These are phyloP conservation scores for Penaeus indicus DNA, from an alignment of 1,140 invertebrate genomes.

Conservation along the genomic window DNA sequence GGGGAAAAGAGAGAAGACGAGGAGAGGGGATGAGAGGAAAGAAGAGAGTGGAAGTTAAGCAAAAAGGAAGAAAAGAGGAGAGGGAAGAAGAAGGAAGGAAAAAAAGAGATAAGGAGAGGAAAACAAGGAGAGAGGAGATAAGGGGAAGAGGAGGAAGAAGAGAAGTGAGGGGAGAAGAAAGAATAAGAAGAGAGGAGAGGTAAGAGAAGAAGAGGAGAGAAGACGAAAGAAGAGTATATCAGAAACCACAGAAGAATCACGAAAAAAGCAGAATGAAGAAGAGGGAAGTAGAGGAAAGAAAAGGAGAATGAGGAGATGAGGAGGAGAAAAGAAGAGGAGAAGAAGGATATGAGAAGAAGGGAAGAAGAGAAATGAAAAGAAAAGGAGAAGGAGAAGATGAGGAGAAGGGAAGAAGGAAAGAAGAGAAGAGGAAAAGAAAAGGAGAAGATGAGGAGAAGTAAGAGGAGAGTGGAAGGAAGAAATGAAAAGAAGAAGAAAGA, in stretches of 20 bases:
- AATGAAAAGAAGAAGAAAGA: too few relatives aligned
- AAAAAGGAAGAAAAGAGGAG: not conserved
- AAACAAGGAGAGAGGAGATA: not conserved
- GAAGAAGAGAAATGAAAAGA: not conserved
- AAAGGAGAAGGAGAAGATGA: too few relatives aligned
- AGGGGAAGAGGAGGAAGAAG: not conserved
- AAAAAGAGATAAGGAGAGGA: not conserved
- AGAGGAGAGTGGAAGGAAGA: too few relatives aligned
- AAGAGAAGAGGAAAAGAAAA: too few relatives aligned
- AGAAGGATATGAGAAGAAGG: not conserved
- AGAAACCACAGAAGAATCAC: too few relatives aligned
- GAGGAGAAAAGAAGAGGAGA: conserved; percentile 6
- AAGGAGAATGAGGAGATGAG: not conserved
- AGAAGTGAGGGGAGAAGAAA: not conserved
- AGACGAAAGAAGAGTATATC: not conserved
- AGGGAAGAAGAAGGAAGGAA: not conserved
- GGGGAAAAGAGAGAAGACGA: too few relatives aligned
- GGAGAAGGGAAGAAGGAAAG: too few relatives aligned
- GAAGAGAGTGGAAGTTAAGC: not conserved
- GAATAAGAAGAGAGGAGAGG: not conserved
- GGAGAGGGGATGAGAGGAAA: too few relatives aligned
- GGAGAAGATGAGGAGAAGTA: too few relatives aligned
- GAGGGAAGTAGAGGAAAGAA: too few relatives aligned
- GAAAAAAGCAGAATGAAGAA: too few relatives aligned
- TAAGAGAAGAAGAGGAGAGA: too few relatives aligned